Base-by-base conservation (phyloP, 1,140 invertebrate genomes). In the Caerostris darwini region DNA sequence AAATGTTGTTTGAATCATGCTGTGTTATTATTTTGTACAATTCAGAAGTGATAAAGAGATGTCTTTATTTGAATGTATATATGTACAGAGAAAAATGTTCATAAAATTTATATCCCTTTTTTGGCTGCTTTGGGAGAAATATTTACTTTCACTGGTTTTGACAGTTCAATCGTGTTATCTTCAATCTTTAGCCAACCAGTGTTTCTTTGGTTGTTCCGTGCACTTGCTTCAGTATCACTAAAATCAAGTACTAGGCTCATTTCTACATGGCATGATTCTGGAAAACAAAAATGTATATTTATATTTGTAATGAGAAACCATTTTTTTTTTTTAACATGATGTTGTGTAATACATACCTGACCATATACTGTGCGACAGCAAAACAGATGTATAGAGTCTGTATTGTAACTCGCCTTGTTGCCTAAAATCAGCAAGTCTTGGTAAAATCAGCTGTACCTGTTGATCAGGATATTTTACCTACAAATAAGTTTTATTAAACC, bases 101-200 rank as follows among this genome's bases (percentile, higher is more conserved):
- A n/a, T 19, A 85, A 59, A 82, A 34, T 53, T 96, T 97, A 98
- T 95, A 98, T 97, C 81, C 98, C 98, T 95, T 98, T 97, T 96
- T 98, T 98, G 8, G 98, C 97, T 6, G 98, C 97, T 96, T 99
- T 99, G 0, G 98, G 98, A 34, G 97, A 97, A 81, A 99, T 98
- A 57, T 98, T 97, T n/a, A 99, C 97, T 96, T 98, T 98, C 1
- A 98, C 98, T 14, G 98, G 98, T 95, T 98, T 98, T 95, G 98
- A 98, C 3, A 99, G 96, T 95, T 99, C 98, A 93, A 99, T 97
- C 3, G 98, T 96, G 19, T 97, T 97, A 95, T 97, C 97, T 83
- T 97, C 97, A 92, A 92, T 54, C 96, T 96, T 94, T 83, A 95
- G 54, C 77, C 96, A 94, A 96, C 81, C 97, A 96, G 77, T 71